Conservation (phyloP, 2,888 invertebrate species). For the Asteroscopus sphinx region DNA sequence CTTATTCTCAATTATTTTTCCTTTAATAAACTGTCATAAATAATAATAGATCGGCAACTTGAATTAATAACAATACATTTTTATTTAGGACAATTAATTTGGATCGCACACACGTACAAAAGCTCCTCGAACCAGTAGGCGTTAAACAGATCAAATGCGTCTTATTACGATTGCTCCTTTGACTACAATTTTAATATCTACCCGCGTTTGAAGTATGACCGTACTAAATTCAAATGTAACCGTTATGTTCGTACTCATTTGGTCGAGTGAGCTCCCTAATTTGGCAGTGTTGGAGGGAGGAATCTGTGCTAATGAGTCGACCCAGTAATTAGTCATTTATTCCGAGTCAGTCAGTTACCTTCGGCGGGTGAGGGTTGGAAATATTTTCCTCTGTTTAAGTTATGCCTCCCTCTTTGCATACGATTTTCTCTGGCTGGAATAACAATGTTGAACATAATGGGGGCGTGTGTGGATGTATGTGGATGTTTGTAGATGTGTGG, state of each 20-base stretch:
- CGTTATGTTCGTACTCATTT: conserved; percentile 32
- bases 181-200: conserved; percentile 43
- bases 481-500: conserved; percentile 12
- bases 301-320: conserved; percentile 63
- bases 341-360: conserved; percentile 60
- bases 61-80: background rate
- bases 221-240: conserved; percentile 37
- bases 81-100: conserved; percentile 1
- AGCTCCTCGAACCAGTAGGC: background rate
- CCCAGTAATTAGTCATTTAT: conserved; percentile 63
- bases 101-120: background rate
- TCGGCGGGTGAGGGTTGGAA: conserved; percentile 43
- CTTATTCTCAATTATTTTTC: no score
- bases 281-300: conserved; percentile 47
- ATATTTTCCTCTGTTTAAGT: conserved; percentile 54
- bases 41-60: no score
- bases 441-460: conserved; percentile 43
- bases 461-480: conserved; percentile 10
- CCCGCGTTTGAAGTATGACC: conserved; percentile 48
- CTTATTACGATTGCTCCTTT: conserved; percentile 36
- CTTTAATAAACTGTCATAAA: no score
- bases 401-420: conserved; percentile 51
- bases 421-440: conserved; percentile 44
- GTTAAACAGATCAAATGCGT: conserved; percentile 26
- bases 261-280: conserved; percentile 49